Base-by-base conservation (phyloP, 2,113 vertebrate species). In the Lonchura striata region DNA sequence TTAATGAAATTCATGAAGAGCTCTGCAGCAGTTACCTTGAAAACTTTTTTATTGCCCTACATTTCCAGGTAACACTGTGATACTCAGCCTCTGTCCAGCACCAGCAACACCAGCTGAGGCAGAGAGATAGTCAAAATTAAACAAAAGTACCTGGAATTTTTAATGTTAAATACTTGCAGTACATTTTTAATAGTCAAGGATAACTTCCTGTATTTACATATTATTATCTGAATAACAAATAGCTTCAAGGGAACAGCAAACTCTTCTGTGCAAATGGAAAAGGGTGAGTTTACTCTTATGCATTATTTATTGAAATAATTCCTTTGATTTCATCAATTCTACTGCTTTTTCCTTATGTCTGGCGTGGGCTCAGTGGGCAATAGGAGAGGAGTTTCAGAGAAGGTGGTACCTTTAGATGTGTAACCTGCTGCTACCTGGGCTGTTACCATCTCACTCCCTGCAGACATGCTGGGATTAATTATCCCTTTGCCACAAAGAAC, bases 21-120 rank as follows among this genome's bases (percentile, higher is more conserved):
- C 80, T 94, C 65, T 60, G 82, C 83, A 74, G 89, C 92, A 85
- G 69, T 95, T 94, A 81, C 86, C 90, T 94, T 92, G 94, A 93
- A 77, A 88, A 93, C 92, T 91, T 88, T 65, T 92, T 88, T 90
- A 92, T 94, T 96, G 90, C 87, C 88, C 93, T 93, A 41, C 82
- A 53, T 92, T 94, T 90, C 82, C 68, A 44, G 68, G 33, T 77
- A 77, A 47, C 21, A 6, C 46, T 57, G 30, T 39, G 90, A 80
- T 70, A 7, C 30, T 82, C 87, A 47, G 68, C 63, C 71, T 80
- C 59, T 83, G 87, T 46, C 94, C 90, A 42, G 52, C 92, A 64
- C 47, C 42, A 57, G 6, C 83, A 70, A 28, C 61, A 42, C 41
- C 61, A 71, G 82, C 81, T 72, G 64, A 80, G 52, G 64, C 60